phyloP scores from a whole-genome alignment of 2,888 invertebrate species.

The Lysandra bellargus region DNA sequence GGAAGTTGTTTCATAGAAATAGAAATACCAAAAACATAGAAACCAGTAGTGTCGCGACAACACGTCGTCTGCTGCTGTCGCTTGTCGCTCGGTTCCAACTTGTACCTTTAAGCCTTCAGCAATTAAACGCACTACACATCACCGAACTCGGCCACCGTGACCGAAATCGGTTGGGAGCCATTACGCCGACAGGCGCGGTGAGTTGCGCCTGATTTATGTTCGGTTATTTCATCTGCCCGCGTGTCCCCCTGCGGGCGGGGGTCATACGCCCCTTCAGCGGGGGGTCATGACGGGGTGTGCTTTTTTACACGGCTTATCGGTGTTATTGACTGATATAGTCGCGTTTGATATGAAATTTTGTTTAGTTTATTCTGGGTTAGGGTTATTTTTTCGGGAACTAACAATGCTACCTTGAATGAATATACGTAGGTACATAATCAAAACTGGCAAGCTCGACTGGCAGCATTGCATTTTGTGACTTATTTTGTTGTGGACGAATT shows the following conservation, averaged over 20 bases:
- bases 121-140: not conserved
- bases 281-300: constrained; percentile 31
- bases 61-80: no score
- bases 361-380: not conserved
- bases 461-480: no score
- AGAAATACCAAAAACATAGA: no score
- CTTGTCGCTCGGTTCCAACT: no score
- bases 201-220: constrained; percentile 66
- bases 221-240: constrained; percentile 66
- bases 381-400: not conserved
- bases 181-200: constrained; percentile 46
- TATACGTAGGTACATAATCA: no score
- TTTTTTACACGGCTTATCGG: constrained; percentile 33
- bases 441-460: no score
- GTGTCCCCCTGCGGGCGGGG: constrained; percentile 45
- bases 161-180: constrained; percentile 5
- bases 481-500: no score
- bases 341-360: not conserved
- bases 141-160: not conserved
- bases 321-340: not conserved
- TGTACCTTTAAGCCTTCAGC: not conserved
- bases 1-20: no score
- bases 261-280: constrained; percentile 35
- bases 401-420: no score
- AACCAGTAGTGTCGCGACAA: no score